These are phyloP conservation scores for Hirundo rustica DNA, from an alignment of 2,797 vertebrate genomes.

Conservation along the genomic window DNA sequence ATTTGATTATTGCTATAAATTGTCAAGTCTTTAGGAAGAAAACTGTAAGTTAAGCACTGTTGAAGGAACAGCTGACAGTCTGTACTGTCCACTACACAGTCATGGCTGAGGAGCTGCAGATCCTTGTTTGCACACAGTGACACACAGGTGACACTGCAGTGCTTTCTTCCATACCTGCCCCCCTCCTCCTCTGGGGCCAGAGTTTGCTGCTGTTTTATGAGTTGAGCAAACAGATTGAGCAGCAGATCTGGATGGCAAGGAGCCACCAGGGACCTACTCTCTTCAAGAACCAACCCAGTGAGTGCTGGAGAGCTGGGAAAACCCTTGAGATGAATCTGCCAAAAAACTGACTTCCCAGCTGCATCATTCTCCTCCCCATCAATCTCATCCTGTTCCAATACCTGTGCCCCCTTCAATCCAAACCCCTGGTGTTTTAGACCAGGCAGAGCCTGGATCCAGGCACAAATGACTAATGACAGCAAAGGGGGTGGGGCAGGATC, in stretches of 20 bases:
- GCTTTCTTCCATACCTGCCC: not conserved
- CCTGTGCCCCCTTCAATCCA: fast-evolving
- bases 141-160: not conserved
- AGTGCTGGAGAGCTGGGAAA: not conserved
- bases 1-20: not conserved
- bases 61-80: not conserved
- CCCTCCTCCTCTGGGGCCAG: not conserved
- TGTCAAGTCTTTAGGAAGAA: not conserved
- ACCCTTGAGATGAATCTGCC: not conserved
- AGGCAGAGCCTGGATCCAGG: not conserved
- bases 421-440: not conserved
- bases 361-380: not conserved
- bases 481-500: not conserved
- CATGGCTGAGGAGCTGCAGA: not conserved
- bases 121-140: not conserved
- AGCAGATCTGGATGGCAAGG: not conserved
- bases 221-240: not conserved
- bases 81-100: not conserved
- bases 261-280: not conserved
- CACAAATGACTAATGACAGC: not conserved
- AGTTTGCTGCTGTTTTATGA: not conserved
- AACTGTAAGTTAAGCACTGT: not conserved
- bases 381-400: not conserved
- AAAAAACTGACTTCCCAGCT: not conserved
- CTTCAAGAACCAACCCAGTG: not conserved